A percentile compares a stretch with the other conserved stretches of the same genome.
Evolutionary conservation across 2,888 invertebrate genomes (phyloP).

Genomic region (Nebria brevicollis): DNA sequence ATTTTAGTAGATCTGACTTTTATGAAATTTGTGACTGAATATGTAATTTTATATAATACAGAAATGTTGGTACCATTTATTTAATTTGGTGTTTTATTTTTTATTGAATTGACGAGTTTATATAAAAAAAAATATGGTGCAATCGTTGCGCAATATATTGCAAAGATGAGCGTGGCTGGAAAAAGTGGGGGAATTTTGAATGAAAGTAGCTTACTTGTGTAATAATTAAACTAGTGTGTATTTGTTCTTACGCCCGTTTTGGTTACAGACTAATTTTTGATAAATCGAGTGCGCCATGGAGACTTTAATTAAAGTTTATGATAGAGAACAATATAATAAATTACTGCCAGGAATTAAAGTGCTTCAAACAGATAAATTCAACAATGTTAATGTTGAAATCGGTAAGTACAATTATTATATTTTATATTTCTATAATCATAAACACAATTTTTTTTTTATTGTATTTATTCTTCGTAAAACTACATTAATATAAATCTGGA

Average conservation of each 20-base stretch:
- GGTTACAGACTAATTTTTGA: background rate
- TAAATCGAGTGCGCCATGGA: conserved; percentile 25
- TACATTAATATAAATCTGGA: too few relatives aligned
- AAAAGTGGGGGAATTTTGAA: background rate
- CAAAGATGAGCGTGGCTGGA: background rate
- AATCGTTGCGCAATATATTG: background rate
- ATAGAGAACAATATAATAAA: conserved; percentile 26
- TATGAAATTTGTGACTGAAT: background rate
- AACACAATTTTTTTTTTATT: too few relatives aligned
- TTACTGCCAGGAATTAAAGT: conserved; percentile 35
- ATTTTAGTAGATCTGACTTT: background rate
- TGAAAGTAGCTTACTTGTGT: background rate
- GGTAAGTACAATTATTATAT: conserved; percentile 49
- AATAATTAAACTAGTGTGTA: background rate
- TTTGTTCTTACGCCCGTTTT: background rate
- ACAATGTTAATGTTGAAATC: conserved; percentile 50
- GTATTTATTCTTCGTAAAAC: too few relatives aligned
- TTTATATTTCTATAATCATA: background rate
- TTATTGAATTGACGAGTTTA: too few relatives aligned
- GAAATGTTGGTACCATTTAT: background rate
- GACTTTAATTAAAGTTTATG: conserved; percentile 39
- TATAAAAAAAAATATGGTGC: background rate
- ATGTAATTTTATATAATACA: conserved; percentile 20
- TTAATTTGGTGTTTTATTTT: background rate
- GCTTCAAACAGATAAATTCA: conserved; percentile 48